Evolutionary conservation across 2,888 invertebrate genomes (phyloP).

Genomic region (Chalcosyrphus nemorum): DNA sequence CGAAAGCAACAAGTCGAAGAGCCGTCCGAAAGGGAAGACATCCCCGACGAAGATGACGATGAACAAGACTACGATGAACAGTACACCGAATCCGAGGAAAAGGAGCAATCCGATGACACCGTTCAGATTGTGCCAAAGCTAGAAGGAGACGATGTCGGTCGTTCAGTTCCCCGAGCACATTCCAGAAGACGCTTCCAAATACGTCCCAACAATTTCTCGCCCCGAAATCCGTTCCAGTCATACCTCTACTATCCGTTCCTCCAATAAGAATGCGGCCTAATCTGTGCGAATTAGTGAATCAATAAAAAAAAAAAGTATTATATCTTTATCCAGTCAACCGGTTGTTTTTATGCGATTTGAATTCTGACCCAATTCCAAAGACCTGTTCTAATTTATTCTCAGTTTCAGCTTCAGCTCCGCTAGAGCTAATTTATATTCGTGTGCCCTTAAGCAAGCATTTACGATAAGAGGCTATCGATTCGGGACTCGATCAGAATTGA

Average conservation of each 20-base stretch:
- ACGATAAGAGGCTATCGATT: background rate
- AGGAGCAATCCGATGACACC: background rate
- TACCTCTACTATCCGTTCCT: slow-evolving; percentile 10
- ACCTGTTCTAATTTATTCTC: background rate
- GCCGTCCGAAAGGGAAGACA: background rate
- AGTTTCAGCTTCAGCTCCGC: background rate
- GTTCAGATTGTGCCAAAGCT: slow-evolving; percentile 3
- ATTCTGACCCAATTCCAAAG: background rate
- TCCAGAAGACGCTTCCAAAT: too few species aligned
- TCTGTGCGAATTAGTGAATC: background rate
- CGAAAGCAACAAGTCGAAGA: background rate
- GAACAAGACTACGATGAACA: background rate
- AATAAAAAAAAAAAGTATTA: slow-evolving; percentile 35
- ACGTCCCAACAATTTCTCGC: background rate
- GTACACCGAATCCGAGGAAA: background rate
- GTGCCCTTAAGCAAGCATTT: background rate
- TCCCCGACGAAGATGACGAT: background rate
- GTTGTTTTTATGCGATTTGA: background rate
- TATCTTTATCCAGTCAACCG: background rate
- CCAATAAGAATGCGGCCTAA: background rate
- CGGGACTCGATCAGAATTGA: background rate
- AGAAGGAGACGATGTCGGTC: background rate
- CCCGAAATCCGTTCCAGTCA: slow-evolving; percentile 20
- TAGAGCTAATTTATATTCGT: background rate
- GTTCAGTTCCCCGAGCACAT: background rate